Conservation (phyloP, 2,888 invertebrate genomes). For the Tipula vernalis region DNA sequence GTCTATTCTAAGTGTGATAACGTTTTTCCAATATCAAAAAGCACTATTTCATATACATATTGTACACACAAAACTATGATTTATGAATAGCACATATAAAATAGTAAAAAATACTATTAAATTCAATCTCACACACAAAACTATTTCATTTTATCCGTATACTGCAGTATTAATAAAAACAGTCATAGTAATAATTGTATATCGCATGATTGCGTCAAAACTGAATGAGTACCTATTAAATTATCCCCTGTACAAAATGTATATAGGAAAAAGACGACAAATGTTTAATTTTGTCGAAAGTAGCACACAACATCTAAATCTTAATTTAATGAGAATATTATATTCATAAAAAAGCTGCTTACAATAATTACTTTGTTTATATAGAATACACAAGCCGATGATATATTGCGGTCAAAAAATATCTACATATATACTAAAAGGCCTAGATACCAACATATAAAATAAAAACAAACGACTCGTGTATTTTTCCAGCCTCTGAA, state of each 20-base stretch:
- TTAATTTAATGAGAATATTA: neutral
- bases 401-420: neutral
- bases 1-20: neutral
- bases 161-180: neutral
- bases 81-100: neutral
- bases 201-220: neutral
- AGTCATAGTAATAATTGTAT: neutral
- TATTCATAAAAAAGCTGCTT: neutral
- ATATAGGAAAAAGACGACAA: neutral
- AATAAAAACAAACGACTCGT: neutral
- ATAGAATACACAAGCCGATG: neutral
- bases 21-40: neutral
- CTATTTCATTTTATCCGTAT: neutral
- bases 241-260: neutral
- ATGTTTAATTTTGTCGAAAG: neutral
- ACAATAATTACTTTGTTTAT: neutral
- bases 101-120: neutral
- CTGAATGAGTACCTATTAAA: neutral
- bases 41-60: neutral
- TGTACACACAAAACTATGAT: neutral
- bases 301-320: neutral
- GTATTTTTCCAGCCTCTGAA: neutral
- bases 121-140: neutral
- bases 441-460: neutral
- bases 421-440: neutral